Conservation (phyloP, 2,888 invertebrate genomes). For the Endotricha flammealis region DNA sequence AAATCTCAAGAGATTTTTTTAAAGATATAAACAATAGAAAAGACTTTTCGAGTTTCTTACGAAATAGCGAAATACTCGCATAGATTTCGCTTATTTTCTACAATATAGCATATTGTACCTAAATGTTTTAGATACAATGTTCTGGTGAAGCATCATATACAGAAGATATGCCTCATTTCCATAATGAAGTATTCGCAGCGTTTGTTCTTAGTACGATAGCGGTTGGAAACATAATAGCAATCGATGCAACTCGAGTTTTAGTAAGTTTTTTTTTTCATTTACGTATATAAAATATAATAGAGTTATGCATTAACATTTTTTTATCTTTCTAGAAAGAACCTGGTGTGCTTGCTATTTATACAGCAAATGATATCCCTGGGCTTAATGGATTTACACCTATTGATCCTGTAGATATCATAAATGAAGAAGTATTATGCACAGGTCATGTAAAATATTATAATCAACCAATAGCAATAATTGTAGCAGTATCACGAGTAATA, state of each 20-base stretch:
- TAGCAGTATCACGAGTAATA: constrained; percentile 72
- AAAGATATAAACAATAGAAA: no score
- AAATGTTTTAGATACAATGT: constrained; percentile 70
- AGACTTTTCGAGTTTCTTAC: no score
- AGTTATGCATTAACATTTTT: neutral
- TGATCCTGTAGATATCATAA: constrained; percentile 17
- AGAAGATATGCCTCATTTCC: constrained; percentile 77
- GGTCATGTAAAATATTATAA: constrained; percentile 39
- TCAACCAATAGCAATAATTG: constrained; percentile 61
- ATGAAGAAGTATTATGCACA: constrained; percentile 62
- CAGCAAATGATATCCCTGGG: constrained; percentile 81
- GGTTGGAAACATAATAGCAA: constrained; percentile 71
- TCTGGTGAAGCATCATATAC: constrained; percentile 83
- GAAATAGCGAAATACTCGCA: no score
- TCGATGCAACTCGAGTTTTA: constrained; percentile 81
- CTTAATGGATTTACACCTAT: constrained; percentile 74
- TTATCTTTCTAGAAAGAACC: constrained; percentile 61
- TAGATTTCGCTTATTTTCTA: no score
- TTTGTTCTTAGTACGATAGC: constrained; percentile 79
- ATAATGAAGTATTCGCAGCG: constrained; percentile 81
- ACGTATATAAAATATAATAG: neutral
- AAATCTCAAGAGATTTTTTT: no score
- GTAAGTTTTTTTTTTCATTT: constrained; percentile 42
- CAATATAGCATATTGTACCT: no score
- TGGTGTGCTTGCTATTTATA: constrained; percentile 79